Base-by-base conservation (phyloP, 1,140 invertebrate species). In the Drosophila neocordata region DNA sequence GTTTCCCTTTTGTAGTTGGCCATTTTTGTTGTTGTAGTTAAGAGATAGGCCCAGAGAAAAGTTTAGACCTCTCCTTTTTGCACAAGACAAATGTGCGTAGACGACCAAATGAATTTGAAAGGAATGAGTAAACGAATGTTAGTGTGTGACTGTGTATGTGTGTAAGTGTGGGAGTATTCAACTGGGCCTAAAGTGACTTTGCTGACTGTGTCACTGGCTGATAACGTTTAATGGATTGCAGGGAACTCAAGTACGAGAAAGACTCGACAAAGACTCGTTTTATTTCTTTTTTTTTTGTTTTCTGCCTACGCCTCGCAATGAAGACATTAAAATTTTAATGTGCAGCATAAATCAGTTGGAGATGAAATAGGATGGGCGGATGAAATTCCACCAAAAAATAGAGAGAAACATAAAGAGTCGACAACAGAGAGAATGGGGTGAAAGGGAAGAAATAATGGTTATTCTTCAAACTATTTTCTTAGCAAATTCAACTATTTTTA, bases 291-390 rank as follows among this genome's bases (percentile, higher is more conserved):
- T 37, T 73, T 71, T 80, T 74, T 77, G 64, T 64, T 68, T 78
- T 64, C 52, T 68, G 60, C 69, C 58, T 76, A 82, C 67, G 75
- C 64, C 64, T 38, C 56, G 74, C 87, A 79, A 89, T 89, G 84
- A 89, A 89, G 84, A 89, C 85, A 89, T 89, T 89, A 81, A 89
- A 89, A 89, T 85, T 89, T 89, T 89, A 89, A 89, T 89, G 85
- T 78, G 67, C 69, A 67, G 79, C 74, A 89, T 89, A 89, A 89
- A 89, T 89, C 85, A 89, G 81, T 51, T 22, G 44, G 35, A 48
- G 31, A 59, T 55, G 34, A n/a, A 4, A 44, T 65, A 12, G 12
- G 18, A 48, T 20, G 41, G 41, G 18, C 41, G 41, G 2, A 2
- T 20, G 7, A 48, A 48, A 48, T 18, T n/a, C 41, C 41, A 1